A percentile compares a stretch with the other conserved stretches of the same genome.
Evolutionary conservation across 2,113 vertebrate genomes (phyloP).

Genomic region (Phrynosoma platyrhinos): DNA sequence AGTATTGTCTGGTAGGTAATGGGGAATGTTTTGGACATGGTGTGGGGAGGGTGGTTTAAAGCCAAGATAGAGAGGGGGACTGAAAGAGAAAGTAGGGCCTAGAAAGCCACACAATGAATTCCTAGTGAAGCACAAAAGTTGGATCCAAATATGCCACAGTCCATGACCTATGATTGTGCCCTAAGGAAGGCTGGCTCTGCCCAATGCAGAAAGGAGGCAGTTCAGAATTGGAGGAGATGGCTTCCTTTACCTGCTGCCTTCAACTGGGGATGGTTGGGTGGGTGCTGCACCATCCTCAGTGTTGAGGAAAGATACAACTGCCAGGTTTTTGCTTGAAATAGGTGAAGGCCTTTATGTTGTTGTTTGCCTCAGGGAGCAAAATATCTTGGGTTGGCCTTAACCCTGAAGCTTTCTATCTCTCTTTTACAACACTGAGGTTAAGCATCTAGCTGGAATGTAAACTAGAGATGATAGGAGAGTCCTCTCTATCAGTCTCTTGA

Average conservation of each 20-base stretch:
- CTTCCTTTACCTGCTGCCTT: background rate
- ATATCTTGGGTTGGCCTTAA: background rate
- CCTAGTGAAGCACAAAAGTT: slow-evolving; percentile 28
- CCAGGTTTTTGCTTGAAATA: background rate
- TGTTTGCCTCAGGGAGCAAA: background rate
- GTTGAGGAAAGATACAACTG: background rate
- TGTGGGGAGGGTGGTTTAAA: background rate
- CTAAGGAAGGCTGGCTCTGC: background rate
- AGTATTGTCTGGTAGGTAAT: background rate
- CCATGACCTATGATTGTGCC: background rate
- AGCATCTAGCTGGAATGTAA: slow-evolving; percentile 25
- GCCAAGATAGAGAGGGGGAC: background rate
- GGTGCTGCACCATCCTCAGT: background rate
- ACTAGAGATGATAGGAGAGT: background rate
- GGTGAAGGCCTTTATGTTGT: background rate
- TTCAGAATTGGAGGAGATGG: background rate
- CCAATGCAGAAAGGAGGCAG: background rate
- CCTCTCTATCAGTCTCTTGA: background rate
- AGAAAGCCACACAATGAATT: background rate
- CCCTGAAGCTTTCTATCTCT: background rate
- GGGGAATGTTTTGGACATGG: background rate
- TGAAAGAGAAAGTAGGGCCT: background rate
- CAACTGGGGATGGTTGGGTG: no score
- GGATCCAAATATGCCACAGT: background rate
- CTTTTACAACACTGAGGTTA: background rate